These are phyloP conservation scores for Hyalella azteca DNA, from an alignment of 2,888 invertebrate species.

Conservation along the genomic window DNA sequence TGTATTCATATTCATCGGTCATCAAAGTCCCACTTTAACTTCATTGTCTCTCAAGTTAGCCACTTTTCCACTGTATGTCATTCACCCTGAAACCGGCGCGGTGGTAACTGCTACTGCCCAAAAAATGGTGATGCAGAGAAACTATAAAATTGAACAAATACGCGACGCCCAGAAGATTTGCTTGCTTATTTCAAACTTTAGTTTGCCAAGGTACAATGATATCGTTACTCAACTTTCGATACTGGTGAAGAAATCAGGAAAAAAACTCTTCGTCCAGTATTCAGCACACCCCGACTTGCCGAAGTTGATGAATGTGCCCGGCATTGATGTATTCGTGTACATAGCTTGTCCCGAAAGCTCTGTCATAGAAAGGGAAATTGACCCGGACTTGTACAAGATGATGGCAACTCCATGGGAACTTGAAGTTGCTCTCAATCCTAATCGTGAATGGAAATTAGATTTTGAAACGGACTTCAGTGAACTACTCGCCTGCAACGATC, in stretches of 20 bases:
- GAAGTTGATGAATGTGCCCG: slow-evolving; percentile 93
- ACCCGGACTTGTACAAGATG: slow-evolving; percentile 81
- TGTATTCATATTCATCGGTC: slow-evolving; percentile 49
- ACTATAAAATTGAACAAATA: slow-evolving; percentile 75
- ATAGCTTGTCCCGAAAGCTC: slow-evolving; percentile 92
- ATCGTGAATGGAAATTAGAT: slow-evolving; percentile 65
- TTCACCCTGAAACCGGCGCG: slow-evolving; percentile 16
- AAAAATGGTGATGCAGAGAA: slow-evolving; percentile 45
- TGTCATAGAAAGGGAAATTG: slow-evolving; percentile 71
- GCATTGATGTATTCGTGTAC: slow-evolving; percentile 90
- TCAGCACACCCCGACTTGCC: slow-evolving; percentile 94
- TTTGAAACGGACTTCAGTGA: slow-evolving; percentile 77
- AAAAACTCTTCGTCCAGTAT: slow-evolving; percentile 88
- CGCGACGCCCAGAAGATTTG: slow-evolving; percentile 88
- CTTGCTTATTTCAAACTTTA: slow-evolving; percentile 88
- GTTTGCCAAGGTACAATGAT: slow-evolving; percentile 78
- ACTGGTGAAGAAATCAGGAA: slow-evolving; percentile 76
- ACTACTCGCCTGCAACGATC: slow-evolving; percentile 70
- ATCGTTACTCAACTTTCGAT: slow-evolving; percentile 77
- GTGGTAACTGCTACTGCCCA: slow-evolving; percentile 20
- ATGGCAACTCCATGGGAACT: slow-evolving; percentile 91
- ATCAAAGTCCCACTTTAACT: slow-evolving; percentile 42
- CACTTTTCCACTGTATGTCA: slow-evolving; percentile 39
- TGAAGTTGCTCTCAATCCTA: slow-evolving; percentile 73
- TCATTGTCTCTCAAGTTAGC: slow-evolving; percentile 41